Evolutionary conservation across 2,113 vertebrate genomes (phyloP), one percentile per base, ranked within the genome.

Genomic region (Dasyornis broadbenti): DNA sequence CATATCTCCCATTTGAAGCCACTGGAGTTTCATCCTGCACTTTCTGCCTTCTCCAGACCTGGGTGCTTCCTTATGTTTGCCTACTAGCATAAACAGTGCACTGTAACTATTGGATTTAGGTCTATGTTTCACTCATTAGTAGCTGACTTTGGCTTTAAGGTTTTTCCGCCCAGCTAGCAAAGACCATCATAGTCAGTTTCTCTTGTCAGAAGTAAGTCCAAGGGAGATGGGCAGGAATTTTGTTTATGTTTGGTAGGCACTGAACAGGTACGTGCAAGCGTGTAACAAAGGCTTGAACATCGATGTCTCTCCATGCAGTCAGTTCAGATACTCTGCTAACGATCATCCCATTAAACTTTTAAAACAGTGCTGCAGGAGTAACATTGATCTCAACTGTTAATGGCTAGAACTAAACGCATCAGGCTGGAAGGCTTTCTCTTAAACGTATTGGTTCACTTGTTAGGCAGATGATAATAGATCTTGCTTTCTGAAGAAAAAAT

Each of bases 321-420:
- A 72, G 80, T 90, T 96, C 86, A 3, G 23, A 75, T 83, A 68
- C 69, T 5, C 6, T 49, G 80, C 73, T 95, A 95, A 91, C 1
- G 53, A 96, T 94, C 71, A 78, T 59, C 50, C 82, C 64, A 95
- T 96, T 97, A 97, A 97, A 96, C 91, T 95, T 96, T 96, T 94
- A 96, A 87, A 96, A 52, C 68, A 89, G 75, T 59, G 76, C 90
- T 92, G 88, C 81, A 60, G 79, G 95, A 96, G 30, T 64, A 81
- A 53, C 95, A 92, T 87, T 84, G 95, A 97, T 89, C 95, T 89
- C 75, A 82, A 1, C 85, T 82, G 56, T 71, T 94, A 84, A 89
- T 89, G 82, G 92, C 84, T 66, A 31, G 54, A 84, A 63, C 82
- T 75, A 59, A 95, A 88, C 1, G 20, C 72, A 80, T 45, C 59